Percentiles rank a stretch among this genome's conserved stretches.
Conservation (phyloP, 2,797 vertebrate species). For the Amazona finschi region DNA sequence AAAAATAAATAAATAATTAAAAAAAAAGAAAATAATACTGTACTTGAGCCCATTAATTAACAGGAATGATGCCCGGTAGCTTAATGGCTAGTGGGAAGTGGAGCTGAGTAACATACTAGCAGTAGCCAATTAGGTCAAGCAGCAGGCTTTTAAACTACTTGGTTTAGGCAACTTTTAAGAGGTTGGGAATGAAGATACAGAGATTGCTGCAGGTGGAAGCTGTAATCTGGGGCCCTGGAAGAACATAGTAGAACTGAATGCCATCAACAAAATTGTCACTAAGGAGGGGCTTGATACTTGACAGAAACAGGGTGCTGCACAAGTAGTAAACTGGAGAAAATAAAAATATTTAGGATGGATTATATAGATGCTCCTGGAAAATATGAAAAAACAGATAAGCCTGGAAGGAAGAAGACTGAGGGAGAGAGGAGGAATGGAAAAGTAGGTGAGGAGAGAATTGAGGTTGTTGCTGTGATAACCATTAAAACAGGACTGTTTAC, state of each 20-base stretch:
- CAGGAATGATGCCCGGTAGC: not conserved
- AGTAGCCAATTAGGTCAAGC: conserved; percentile 5
- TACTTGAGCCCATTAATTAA: not conserved
- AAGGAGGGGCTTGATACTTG: not conserved
- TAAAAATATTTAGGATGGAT: not conserved
- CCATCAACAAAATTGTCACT: not conserved
- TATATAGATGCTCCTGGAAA: not conserved
- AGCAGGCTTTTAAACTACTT: not conserved
- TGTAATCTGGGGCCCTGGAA: not conserved
- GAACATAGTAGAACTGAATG: not conserved
- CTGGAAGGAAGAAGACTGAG: not conserved
- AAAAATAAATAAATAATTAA: not conserved
- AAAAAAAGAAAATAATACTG: not conserved
- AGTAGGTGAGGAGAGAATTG: not conserved
- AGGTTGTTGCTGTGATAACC: not conserved
- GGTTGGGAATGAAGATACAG: not conserved
- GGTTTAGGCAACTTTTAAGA: not conserved
- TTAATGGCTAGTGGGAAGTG: not conserved
- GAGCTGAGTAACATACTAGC: not conserved
- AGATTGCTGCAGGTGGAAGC: not conserved
- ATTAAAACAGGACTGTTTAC: not conserved
- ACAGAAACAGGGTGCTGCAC: not conserved
- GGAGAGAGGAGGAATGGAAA: not conserved
- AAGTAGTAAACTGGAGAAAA: not conserved
- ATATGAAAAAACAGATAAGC: not conserved